Base-by-base conservation (phyloP, 2,113 vertebrate species). In the Oenanthe melanoleuca region DNA sequence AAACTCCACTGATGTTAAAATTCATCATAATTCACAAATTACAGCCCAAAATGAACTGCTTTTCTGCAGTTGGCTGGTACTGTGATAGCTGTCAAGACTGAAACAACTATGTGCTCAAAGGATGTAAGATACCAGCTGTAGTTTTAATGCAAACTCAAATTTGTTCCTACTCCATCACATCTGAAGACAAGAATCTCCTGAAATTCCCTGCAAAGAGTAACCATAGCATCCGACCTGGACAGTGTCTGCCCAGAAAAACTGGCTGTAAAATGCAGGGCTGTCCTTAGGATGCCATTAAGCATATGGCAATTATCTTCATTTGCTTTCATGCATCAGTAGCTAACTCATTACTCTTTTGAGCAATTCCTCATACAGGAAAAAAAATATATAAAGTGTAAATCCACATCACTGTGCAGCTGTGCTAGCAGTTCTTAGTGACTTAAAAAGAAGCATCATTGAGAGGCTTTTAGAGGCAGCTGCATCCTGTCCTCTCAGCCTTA, bases 401-500 rank as follows among this genome's bases (percentile, higher is more conserved):
- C 87, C 71, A 88, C 91, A 92, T 85, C 79, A 71, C 47, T 71
- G 64, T 91, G 92, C 95, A 96, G 92, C 96, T 96, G 94, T 73
- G 67, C 80, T 94, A 94, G 82, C 59, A 89, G 67, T 72, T 94
- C 81, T 91, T 63, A 71, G 61, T 52, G 50, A 47, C 56, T 95
- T 94, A 91, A 95, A 96, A 96, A 89, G 94, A 95, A 95, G 87
- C 84, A 95, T 89, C 93, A 91, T 77, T 95, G 94, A 95, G 38
- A 88, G 63, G 81, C 80, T 94, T 95, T 96, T 63, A 87, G 74
- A 94, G 42, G 85, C 95, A 95, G 93, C 89, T 97, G 91, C 87
- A 95, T 96, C 91, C 89, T 96, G 92, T 94, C 67, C 89, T 91
- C 87, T 93, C 79, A 89, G 63, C 26, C 82, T 77, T 61, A 88